Evolutionary conservation across 1,140 invertebrate species (phyloP).

Genomic region (Samia ricini): DNA sequence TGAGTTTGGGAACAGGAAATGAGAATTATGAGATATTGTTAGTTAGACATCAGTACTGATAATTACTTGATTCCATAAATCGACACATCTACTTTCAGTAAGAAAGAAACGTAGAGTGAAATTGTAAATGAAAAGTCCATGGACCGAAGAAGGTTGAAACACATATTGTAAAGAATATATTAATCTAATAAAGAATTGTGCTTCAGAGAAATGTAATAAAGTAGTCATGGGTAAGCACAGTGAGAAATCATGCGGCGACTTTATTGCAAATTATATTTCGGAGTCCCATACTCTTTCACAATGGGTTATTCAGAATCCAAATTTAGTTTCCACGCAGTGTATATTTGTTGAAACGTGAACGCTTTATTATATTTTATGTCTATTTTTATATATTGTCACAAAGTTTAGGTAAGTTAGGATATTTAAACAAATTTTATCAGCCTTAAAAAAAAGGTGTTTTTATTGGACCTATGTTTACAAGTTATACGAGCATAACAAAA

Average conservation of each 20-base stretch:
- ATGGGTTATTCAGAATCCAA: slow-evolving; percentile 20
- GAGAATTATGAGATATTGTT: too few relatives aligned
- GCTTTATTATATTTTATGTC: background rate
- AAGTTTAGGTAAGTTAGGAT: too few relatives aligned
- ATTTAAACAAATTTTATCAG: too few relatives aligned
- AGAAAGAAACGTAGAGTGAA: too few relatives aligned
- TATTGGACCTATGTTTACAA: too few relatives aligned
- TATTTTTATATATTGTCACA: background rate
- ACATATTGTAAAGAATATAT: slow-evolving; percentile 26
- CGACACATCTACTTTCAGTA: too few relatives aligned
- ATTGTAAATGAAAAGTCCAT: background rate
- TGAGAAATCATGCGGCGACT: slow-evolving; percentile 42
- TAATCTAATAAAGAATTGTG: slow-evolving; percentile 33
- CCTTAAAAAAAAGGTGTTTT: too few relatives aligned
- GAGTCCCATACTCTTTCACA: slow-evolving; percentile 10
- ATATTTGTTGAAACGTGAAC: background rate
- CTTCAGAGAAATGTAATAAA: slow-evolving; percentile 54
- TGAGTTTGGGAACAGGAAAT: too few relatives aligned
- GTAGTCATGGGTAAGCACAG: slow-evolving; percentile 38
- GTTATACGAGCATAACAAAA: too few relatives aligned
- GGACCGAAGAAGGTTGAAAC: background rate
- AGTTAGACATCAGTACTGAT: too few relatives aligned
- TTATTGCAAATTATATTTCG: slow-evolving; percentile 51
- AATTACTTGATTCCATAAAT: too few relatives aligned
- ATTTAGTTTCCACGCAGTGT: background rate